phyloP scores from a whole-genome alignment of 92 coral and sea anemone species.

The Micromussa lordhowensis region DNA sequence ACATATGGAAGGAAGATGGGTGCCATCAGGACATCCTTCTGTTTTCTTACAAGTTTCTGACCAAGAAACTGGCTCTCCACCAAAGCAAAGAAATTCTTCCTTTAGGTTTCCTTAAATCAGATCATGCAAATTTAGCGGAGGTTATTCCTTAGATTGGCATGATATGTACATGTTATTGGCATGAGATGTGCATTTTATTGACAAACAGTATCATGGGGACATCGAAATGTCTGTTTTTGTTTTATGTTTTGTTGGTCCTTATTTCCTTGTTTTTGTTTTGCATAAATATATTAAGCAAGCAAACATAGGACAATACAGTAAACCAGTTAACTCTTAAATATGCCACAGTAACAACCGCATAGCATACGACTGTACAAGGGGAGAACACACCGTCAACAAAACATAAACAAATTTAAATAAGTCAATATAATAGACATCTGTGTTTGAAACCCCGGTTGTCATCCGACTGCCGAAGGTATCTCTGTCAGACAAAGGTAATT shows the following conservation, averaged over 20 bases:
- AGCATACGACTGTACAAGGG: background rate
- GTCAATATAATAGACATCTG: too few relatives aligned
- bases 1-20: slow-evolving; percentile 22
- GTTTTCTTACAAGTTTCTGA: slow-evolving; percentile 6
- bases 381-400: too few relatives aligned
- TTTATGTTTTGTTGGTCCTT: too few relatives aligned
- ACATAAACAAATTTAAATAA: too few relatives aligned
- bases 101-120: background rate
- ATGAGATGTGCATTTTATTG: too few relatives aligned
- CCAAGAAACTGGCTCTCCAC: slow-evolving; percentile 6
- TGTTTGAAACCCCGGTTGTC: background rate
- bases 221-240: too few relatives aligned
- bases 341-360: background rate
- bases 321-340: background rate
- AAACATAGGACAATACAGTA: background rate
- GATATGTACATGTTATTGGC: too few relatives aligned
- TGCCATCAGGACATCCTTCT: slow-evolving; percentile 11
- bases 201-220: too few relatives aligned
- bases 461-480: background rate
- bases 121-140: background rate
- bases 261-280: too few relatives aligned
- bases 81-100: slow-evolving; percentile 1
- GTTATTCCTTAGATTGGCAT: too few relatives aligned
- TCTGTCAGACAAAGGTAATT: too few relatives aligned
- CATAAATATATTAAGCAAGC: too few relatives aligned